Evolutionary conservation across 2,797 vertebrate species (phyloP), one percentile per base, ranked within the genome.

Genomic region (Nasua narica): DNA sequence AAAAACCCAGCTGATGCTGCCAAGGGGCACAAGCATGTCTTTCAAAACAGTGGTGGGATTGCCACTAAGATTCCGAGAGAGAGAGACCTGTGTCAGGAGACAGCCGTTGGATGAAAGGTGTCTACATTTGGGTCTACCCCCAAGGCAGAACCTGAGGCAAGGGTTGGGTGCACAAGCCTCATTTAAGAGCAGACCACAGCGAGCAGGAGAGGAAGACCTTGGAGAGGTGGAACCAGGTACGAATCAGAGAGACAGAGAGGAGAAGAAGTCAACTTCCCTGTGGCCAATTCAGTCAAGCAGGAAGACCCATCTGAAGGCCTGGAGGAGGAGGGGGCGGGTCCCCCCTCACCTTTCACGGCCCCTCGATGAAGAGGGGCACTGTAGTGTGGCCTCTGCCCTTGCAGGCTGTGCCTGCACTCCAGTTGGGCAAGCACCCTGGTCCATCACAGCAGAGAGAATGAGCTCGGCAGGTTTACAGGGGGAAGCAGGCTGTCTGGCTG

Each of bases 11-110:
- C 9, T 2, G 12, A 11, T 2, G 0, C n/a, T 50, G 6, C 12
- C 7, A 1, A 7, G 9, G 0, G 2, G 52, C 1, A 11, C 0
- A 0, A 46, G 25, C 14, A 19, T 3, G 2, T 13, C 19, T 48
- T n/a, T 62, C 52, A 18, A 58, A 46, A 25, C 67, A 46, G n/a
- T 16, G 13, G 37, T 1, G 6, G 0, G n/a, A 8, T 46, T 4
- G 32, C 5, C 46, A 13, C 70, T 18, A 3, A 48, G 25, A 40
- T 25, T n/a, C n/a, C n/a, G n/a, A n/a, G n/a, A n/a, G n/a, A n/a
- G 18, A 7, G 18, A 7, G 69, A 12, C 6, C 29, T 6, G 0
- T 15, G 12, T 54, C 56, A 18, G 72, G 58, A 32, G 87, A 15
- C 16, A 8, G 13, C 15, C 43, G 21, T 14, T 58, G 65, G 50